A percentile compares a stretch with the other conserved stretches of the same genome.
Evolutionary conservation across 1,140 invertebrate species (phyloP).

Genomic region (Penaeus japonicus): DNA sequence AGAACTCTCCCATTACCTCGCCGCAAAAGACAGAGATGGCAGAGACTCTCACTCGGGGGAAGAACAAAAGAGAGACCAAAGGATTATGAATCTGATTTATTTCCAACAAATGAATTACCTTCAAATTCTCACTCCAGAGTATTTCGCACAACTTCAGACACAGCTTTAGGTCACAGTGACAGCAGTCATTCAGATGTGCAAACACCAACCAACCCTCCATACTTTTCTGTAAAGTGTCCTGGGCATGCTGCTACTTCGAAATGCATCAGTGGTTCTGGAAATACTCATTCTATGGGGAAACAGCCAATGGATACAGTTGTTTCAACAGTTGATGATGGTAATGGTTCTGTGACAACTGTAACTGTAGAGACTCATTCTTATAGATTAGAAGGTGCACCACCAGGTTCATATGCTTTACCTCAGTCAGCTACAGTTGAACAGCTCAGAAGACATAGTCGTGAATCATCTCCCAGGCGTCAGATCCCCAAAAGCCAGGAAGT

Average conservation of each 20-base stretch:
- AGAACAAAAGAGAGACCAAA: conserved; percentile 22
- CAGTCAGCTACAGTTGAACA: conserved; percentile 35
- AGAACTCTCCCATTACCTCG: conserved; percentile 35
- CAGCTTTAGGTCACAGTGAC: conserved; percentile 51
- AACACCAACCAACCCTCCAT: conserved; percentile 56
- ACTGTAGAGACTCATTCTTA: conserved; percentile 49
- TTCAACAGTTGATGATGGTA: neutral
- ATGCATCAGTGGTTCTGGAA: neutral
- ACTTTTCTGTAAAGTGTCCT: conserved; percentile 48
- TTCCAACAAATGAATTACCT: conserved; percentile 36
- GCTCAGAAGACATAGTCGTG: conserved; percentile 28
- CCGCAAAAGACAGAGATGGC: conserved; percentile 48
- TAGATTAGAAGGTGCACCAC: conserved; percentile 22
- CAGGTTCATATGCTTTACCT: conserved; percentile 26
- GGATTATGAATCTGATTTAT: conserved; percentile 52
- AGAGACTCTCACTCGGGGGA: conserved; percentile 43
- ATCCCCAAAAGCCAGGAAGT: neutral
- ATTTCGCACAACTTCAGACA: conserved; percentile 48
- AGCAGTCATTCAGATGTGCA: conserved; percentile 51
- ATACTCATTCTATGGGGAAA: neutral
- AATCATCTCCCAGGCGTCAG: conserved; percentile 15
- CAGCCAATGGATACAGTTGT: neutral
- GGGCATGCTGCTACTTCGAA: conserved; percentile 2
- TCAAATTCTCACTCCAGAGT: conserved; percentile 27
- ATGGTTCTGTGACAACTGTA: neutral